A percentile compares a stretch with the other conserved stretches of the same genome.
Conservation (phyloP, 2,113 vertebrate species). For the Scopus umbretta region DNA sequence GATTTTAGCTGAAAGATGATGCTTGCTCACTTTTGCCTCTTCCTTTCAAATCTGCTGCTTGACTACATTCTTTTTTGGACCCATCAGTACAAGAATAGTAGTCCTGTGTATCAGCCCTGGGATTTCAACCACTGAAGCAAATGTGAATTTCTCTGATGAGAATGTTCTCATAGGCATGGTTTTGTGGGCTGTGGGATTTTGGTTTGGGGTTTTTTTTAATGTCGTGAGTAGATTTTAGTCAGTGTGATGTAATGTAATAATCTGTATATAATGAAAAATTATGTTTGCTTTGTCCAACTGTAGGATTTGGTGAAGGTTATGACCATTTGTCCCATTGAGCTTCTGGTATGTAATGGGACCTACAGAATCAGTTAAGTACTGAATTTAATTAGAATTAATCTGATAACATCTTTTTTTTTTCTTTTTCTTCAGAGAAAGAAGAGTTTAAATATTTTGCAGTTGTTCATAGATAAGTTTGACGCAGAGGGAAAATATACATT, state of each 20-base stretch:
- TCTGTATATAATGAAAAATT: neutral
- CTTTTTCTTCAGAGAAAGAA: slow-evolving; percentile 79
- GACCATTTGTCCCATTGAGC: slow-evolving; percentile 85
- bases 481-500: slow-evolving; percentile 87
- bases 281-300: slow-evolving; percentile 31
- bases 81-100: neutral
- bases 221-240: neutral
- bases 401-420: neutral
- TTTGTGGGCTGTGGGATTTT: neutral
- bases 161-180: neutral
- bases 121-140: neutral
- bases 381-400: neutral
- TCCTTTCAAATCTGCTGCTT: neutral
- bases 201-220: neutral
- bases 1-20: neutral
- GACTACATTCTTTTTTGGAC: neutral
- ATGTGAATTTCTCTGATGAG: neutral
- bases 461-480: slow-evolving; percentile 87
- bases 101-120: neutral
- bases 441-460: slow-evolving; percentile 83
- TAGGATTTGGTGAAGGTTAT: slow-evolving; percentile 86
- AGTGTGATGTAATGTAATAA: neutral
- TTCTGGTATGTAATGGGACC: slow-evolving; percentile 79
- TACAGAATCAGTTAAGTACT: neutral
- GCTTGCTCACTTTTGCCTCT: neutral